Conservation (phyloP, 2,113 vertebrate species). For the Macaca fascicularis region DNA sequence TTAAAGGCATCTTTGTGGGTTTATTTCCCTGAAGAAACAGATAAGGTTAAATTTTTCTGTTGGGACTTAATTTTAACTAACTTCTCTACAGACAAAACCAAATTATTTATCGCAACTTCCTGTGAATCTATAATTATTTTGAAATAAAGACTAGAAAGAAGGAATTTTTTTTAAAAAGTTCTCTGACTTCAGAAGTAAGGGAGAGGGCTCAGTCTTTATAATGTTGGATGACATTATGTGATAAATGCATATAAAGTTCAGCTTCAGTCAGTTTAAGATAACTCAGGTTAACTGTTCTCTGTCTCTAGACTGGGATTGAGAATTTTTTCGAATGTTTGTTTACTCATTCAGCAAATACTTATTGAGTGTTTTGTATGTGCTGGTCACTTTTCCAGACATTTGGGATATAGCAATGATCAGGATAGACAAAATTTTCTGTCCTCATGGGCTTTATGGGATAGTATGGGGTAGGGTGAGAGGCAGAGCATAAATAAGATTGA, state of each 20-base stretch:
- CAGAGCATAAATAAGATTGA: neutral
- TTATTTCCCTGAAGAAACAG: conserved; percentile 49
- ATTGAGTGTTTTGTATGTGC: neutral
- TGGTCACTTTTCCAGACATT: neutral
- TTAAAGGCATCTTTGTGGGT: conserved; percentile 47
- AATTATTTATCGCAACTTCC: conserved; percentile 46
- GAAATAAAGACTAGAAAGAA: conserved; percentile 6
- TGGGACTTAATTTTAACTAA: conserved; percentile 48
- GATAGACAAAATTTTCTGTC: neutral
- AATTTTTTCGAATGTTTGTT: conserved; percentile 11
- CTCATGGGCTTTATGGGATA: neutral
- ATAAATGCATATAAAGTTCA: neutral
- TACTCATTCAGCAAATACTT: neutral
- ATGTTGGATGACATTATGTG: neutral
- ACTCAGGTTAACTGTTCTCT: neutral
- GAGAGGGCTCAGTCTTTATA: neutral
- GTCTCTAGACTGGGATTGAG: neutral
- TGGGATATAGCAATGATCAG: neutral
- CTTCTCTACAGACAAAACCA: neutral
- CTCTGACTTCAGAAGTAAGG: neutral
- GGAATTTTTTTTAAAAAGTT: neutral
- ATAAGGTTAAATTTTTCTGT: neutral
- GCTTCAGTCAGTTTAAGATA: neutral
- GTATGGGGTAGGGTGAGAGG: neutral
- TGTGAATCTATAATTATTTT: conserved; percentile 40